phyloP scores from a whole-genome alignment of 2,113 vertebrate species.

The Cricetomys ansorgei region DNA sequence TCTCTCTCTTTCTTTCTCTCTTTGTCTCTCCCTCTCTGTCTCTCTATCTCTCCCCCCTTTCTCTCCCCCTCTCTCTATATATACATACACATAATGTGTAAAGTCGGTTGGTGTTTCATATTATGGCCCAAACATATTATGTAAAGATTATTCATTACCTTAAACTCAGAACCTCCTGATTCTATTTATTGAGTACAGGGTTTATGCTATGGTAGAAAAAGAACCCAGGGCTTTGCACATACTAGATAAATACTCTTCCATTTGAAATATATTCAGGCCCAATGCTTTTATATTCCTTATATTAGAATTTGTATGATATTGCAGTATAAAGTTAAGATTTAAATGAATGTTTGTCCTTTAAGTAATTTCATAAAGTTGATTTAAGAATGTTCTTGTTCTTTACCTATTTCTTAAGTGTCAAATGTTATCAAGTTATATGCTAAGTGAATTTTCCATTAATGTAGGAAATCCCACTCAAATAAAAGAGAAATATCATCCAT shows the following conservation, averaged over 20 bases:
- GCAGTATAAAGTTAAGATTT: not conserved
- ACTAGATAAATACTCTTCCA: not conserved
- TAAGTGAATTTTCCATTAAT: not conserved
- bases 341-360: not conserved
- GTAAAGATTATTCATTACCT: not conserved
- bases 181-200: not conserved
- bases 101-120: accelerated
- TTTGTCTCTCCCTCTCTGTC: too few species aligned
- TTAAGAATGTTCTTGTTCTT: not conserved
- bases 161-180: not conserved
- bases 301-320: not conserved
- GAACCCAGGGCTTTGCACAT: not conserved
- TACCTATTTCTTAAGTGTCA: not conserved
- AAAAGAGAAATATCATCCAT: not conserved
- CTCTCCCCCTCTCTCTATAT: too few species aligned
- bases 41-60: too few species aligned
- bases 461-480: not conserved
- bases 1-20: too few species aligned
- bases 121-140: not conserved
- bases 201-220: not conserved
- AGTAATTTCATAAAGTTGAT: not conserved
- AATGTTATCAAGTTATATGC: not conserved
- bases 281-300: not conserved
- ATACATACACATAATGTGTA: not conserved
- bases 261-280: too few species aligned